Evolutionary conservation across 2,797 vertebrate species (phyloP).

Genomic region (Xenentodon cancila): DNA sequence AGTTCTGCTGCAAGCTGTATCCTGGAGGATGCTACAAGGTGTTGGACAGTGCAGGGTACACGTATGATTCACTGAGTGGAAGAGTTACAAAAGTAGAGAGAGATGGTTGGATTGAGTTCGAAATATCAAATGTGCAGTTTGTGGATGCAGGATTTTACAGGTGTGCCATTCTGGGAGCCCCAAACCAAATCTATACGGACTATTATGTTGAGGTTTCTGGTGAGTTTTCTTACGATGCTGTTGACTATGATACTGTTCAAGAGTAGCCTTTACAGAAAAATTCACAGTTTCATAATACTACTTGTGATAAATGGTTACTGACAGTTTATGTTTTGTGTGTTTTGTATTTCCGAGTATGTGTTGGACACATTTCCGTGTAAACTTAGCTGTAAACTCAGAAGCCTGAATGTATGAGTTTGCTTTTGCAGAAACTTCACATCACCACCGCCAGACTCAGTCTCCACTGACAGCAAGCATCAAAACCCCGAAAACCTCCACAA

Average conservation of each 20-base stretch:
- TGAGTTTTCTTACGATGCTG: slow-evolving; percentile 43
- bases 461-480: slow-evolving; percentile 34
- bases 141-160: slow-evolving; percentile 75
- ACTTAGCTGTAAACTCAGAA: background rate
- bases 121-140: slow-evolving; percentile 57
- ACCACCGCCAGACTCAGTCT: slow-evolving; percentile 30
- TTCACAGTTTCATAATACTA: slow-evolving; percentile 1
- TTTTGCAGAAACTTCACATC: slow-evolving; percentile 48
- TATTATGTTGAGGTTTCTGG: slow-evolving; percentile 65
- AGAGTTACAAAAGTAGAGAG: slow-evolving; percentile 58
- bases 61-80: slow-evolving; percentile 51
- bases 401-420: background rate
- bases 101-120: slow-evolving; percentile 69
- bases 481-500: slow-evolving; percentile 18
- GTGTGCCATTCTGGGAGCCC: slow-evolving; percentile 55
- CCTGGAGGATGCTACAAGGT: slow-evolving; percentile 47
- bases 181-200: slow-evolving; percentile 52
- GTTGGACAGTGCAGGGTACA: slow-evolving; percentile 66
- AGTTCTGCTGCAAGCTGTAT: slow-evolving; percentile 73
- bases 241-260: background rate
- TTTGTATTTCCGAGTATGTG: background rate
- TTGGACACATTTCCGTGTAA: background rate
- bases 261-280: too few relatives aligned
- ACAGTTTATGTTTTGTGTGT: background rate
- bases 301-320: too few relatives aligned